These are phyloP conservation scores for Centruroides sculpturatus DNA, from an alignment of 1,140 invertebrate genomes.

Conservation along the genomic window DNA sequence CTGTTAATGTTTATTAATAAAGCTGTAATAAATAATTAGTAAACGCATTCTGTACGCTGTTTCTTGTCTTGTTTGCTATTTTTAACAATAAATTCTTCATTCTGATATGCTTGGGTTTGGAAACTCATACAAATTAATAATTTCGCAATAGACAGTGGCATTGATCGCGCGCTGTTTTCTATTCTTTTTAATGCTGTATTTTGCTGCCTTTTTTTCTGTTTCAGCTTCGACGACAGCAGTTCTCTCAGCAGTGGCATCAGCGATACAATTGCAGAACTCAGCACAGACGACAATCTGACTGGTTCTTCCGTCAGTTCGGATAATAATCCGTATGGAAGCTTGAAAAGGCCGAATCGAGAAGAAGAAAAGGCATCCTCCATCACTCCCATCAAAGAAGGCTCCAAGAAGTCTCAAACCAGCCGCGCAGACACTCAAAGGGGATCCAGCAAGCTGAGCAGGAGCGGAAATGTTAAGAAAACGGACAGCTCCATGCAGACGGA, in stretches of 20 bases:
- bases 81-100: too few species aligned
- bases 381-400: slow-evolving; percentile 11
- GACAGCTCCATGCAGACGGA: slow-evolving; percentile 44
- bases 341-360: slow-evolving; percentile 24
- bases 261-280: slow-evolving; percentile 41
- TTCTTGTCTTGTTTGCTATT: too few species aligned
- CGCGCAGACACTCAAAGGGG: too few species aligned
- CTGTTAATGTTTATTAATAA: too few species aligned
- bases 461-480: slow-evolving; percentile 28
- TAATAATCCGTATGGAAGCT: slow-evolving; percentile 28
- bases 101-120: too few species aligned
- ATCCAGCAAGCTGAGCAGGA: not conserved
- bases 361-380: not conserved
- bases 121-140: too few species aligned
- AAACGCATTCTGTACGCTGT: too few species aligned
- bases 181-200: too few species aligned
- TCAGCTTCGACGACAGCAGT: slow-evolving; percentile 45
- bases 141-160: too few species aligned
- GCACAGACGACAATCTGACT: slow-evolving; percentile 36
- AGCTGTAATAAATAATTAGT: too few species aligned
- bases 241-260: slow-evolving; percentile 43
- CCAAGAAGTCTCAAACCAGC: slow-evolving; percentile 1
- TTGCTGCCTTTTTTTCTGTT: not conserved
- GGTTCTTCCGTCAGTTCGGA: slow-evolving; percentile 31
- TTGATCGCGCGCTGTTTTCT: too few species aligned